These are phyloP conservation scores for Notarius quadriscutis DNA, from an alignment of 2,113 vertebrate genomes.

Conservation along the genomic window DNA sequence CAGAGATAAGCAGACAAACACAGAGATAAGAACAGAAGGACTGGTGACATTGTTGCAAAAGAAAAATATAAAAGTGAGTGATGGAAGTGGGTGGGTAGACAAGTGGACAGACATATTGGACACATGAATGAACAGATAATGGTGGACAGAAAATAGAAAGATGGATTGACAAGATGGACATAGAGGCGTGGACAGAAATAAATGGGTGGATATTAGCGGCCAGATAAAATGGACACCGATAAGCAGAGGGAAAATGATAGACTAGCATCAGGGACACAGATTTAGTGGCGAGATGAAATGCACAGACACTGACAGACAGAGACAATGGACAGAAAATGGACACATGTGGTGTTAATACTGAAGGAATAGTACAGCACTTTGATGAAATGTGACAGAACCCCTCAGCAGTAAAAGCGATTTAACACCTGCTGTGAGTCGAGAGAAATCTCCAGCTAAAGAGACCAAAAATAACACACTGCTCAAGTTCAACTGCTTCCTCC, in stretches of 20 bases:
- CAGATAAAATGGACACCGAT: neutral
- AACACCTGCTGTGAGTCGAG: slow-evolving; percentile 3
- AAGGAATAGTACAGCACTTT: neutral
- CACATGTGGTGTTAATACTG: neutral
- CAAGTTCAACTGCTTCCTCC: neutral
- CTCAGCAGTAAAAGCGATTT: neutral
- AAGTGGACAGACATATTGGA: neutral
- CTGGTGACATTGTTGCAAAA: no score
- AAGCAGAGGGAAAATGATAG: neutral
- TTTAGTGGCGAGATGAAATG: neutral
- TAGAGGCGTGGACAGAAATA: neutral
- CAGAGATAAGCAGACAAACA: neutral
- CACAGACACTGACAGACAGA: neutral
- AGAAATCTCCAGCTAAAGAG: neutral
- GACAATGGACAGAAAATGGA: neutral
- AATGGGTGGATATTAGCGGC: neutral
- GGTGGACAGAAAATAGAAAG: neutral
- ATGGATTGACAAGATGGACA: neutral
- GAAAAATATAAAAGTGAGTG: neutral
- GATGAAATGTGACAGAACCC: neutral
- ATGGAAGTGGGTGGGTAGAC: neutral
- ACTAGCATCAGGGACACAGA: neutral
- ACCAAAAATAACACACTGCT: slow-evolving; percentile 13
- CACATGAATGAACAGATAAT: neutral
- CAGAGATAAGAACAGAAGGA: no score